Base-by-base conservation (phyloP, 2,797 vertebrate species). In the Syngnathus acus region DNA sequence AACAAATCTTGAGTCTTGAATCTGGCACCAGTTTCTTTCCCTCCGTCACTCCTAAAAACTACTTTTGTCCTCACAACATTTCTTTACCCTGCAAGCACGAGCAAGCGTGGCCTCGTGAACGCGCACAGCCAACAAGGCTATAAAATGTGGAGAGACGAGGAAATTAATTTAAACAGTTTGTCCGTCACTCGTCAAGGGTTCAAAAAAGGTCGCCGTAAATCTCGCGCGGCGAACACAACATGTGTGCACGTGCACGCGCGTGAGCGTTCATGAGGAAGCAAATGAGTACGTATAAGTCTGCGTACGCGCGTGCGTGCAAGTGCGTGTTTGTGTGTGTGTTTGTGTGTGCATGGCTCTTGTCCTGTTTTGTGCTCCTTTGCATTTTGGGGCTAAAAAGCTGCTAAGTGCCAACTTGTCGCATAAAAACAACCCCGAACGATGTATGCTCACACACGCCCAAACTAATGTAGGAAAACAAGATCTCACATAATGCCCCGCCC, bases 141-240 rank as follows among this genome's bases (percentile, higher is more conserved):
- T 86, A 87, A 89, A 89, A 82, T 76, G 87, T 76, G 76, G 87
- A n/a, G 72, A 72, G 76, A 73, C 76, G 67, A 80, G 78, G 71
- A 76, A 78, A 32, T 32, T 32, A 88, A 82, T 76, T 86, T 82
- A 80, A 40, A 83, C 83, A 68, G 75, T 72, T 76, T 76, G 80
- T 79, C 86, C 83, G 84, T 86, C 84, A 88, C 84, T 87, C 80
- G 78, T 74, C 50, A 78, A 76, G 88, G 84, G 84, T 86, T 87
- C 86, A 85, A 68, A 82, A 80, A 32, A 87, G 87, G 81, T 88
- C 83, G 74, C 83, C 79, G 84, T 89, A 87, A 90, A 91, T 90
- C 84, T 81, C 51, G 69, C 70, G 66, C 68, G 75, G 76, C 71
- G 77, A 71, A 72, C 74, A 72, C 68, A 70, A 67, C 65, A 5